These are phyloP conservation scores for Drosophila novamexicana DNA, from an alignment of 1,140 invertebrate genomes.

Conservation along the genomic window DNA sequence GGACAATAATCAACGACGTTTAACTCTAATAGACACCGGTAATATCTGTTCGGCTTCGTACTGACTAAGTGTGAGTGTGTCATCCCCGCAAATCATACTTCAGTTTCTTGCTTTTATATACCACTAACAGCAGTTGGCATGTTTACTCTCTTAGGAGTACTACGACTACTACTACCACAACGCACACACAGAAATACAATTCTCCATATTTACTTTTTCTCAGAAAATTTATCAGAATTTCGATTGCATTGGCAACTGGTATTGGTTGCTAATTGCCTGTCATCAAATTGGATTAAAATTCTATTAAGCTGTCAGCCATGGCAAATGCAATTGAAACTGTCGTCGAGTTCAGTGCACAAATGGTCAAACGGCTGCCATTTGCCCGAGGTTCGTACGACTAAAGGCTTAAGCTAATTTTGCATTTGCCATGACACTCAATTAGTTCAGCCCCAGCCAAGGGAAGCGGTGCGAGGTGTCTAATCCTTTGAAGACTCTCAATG, in stretches of 20 bases:
- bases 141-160: not conserved
- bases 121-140: not conserved
- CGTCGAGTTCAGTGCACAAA: slow-evolving; percentile 30
- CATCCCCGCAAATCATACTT: not conserved
- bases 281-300: slow-evolving; percentile 56
- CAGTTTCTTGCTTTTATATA: not conserved
- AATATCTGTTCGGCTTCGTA: not conserved
- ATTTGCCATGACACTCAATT: slow-evolving; percentile 70
- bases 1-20: not conserved
- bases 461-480: slow-evolving; percentile 28
- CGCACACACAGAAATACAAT: not conserved
- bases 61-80: not conserved
- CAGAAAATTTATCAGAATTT: not conserved
- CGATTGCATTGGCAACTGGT: slow-evolving; percentile 15
- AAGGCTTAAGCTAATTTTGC: slow-evolving; percentile 63
- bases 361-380: slow-evolving; percentile 19
- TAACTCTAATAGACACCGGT: not conserved
- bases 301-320: slow-evolving; percentile 42
- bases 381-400: slow-evolving; percentile 41
- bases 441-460: slow-evolving; percentile 23
- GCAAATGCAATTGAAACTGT: slow-evolving; percentile 29
- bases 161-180: not conserved
- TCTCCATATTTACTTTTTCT: not conserved
- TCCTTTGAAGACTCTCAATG: slow-evolving; percentile 46
- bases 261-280: slow-evolving; percentile 48